Evolutionary conservation across 2,888 invertebrate genomes (phyloP).

Genomic region (Calliphora vomitoria): DNA sequence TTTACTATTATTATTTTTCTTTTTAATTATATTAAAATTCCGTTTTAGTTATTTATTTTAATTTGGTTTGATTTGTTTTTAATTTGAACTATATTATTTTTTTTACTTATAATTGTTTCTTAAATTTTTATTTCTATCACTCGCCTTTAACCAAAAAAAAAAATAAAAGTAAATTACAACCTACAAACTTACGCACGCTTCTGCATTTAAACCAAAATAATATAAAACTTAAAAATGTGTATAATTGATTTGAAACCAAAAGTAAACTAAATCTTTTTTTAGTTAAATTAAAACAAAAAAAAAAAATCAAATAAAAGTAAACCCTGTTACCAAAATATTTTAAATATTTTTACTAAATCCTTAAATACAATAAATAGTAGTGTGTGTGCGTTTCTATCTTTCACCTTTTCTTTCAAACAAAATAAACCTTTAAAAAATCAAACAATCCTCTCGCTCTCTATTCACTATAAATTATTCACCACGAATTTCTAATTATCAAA

Average conservation of each 20-base stretch:
- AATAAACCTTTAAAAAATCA: conserved; percentile 27
- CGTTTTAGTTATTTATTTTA: conserved; percentile 30
- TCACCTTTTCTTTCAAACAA: conserved; percentile 46
- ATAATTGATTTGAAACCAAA: conserved; percentile 57
- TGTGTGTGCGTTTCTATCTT: conserved; percentile 69
- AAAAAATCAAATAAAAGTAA: conserved; percentile 25
- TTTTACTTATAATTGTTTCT: conserved; percentile 8
- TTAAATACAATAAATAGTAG: conserved; percentile 53
- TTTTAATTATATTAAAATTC: conserved; percentile 13
- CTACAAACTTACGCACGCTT: conserved; percentile 82
- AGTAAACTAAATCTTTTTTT: conserved; percentile 74
- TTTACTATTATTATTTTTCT: background rate
- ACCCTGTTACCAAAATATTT: conserved; percentile 41
- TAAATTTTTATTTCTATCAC: conserved; percentile 73
- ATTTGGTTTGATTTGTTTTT: conserved; percentile 62
- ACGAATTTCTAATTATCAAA: conserved; percentile 50
- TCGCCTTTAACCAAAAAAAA: conserved; percentile 74
- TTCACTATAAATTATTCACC: conserved; percentile 53
- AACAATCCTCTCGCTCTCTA: conserved; percentile 62
- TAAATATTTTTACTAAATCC: conserved; percentile 36
- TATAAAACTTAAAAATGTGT: conserved; percentile 58
- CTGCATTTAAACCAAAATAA: conserved; percentile 79
- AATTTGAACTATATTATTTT: conserved; percentile 28
- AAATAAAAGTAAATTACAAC: conserved; percentile 73
- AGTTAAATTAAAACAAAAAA: conserved; percentile 54